Base-by-base conservation (phyloP, 2,797 vertebrate species). In the Psittacula echo region DNA sequence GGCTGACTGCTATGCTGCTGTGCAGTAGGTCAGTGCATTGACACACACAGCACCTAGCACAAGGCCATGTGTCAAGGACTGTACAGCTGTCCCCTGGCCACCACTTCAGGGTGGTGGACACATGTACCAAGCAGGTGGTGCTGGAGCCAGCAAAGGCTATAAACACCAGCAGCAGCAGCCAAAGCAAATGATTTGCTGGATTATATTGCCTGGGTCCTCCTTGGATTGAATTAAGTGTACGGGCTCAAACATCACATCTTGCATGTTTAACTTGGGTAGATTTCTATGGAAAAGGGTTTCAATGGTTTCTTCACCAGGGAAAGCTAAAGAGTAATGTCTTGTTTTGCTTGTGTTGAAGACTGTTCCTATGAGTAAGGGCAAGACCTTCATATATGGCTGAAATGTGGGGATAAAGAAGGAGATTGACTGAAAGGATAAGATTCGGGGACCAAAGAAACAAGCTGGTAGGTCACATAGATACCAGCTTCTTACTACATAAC, bases 21-120 rank as follows among this genome's bases (percentile, higher is more conserved):
- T 0, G 1, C 58, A 37, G 41, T 3, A 44, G 20, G 11, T 39
- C 0, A 0, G 14, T 41, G 48, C 42, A 27, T 64, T 71, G 29
- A 11, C 50, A 73, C 5, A 1, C 21, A n/a, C 1, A 2, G 61
- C 58, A 94, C 62, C n/a, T 70, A 80, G 48, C 5, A 1, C 8
- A 20, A 53, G 29, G 62, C 48, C 23, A 6, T 27, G 7, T 9
- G 17, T 72, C 66, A 67, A 75, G 60, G 21, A 62, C 70, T 65
- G 77, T 37, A 72, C 70, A 79, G 58, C 87, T 88, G 89, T 80
- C 11, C 64, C 27, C 37, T 50, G 56, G 47, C 68, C 58, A 90
- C 44, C 13, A n/a, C 44, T 81, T 56, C 62, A 86, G 13, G 26
- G 14, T 1, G 77, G 44, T 47, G 37, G 88, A 67, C 68, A 73